Base-by-base conservation (phyloP, 2,888 invertebrate genomes). In the Andricus curvator region DNA sequence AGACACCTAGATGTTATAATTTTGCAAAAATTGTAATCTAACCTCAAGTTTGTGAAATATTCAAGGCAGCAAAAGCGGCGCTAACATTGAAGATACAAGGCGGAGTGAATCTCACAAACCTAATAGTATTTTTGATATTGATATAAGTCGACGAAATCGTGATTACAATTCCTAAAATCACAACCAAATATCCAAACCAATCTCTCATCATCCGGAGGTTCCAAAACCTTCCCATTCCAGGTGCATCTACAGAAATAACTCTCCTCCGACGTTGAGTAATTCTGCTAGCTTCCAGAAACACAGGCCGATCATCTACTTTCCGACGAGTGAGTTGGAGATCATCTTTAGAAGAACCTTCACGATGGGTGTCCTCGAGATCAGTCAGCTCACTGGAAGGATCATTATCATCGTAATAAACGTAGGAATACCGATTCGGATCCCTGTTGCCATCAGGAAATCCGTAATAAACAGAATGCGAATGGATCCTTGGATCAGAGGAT, bases 11-110 rank as follows among this genome's bases (percentile, higher is more conserved):
- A 15, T 17, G 17, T 33, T 51, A 70, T 6, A 51, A 11, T 13
- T 9, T 8, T 48, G 9, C 4, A 48, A 13, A 48, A 29, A 20
- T 70, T 29, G 1, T 22, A 17, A 56, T 51, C 6, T 4, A 44
- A 48, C 11, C 20, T 44, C n/a, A 74, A 20, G 74, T 74, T 74
- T 74, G 56, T 33, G 74, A 60, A 74, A 56, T 74, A 20, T 74
- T 74, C n/a, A 56, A 56, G n/a, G 74, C 11, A 33, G 56, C 4
- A 33, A 74, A 74, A 15, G 74, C 74, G 15, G 74, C 56, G 1
- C 94, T 94, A 0, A 95, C 93, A 88, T 96, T 96, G 56, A 95
- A 91, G 84, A 97, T 94, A 92, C 97, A 97, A 2, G 97, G 96
- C 41, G 96, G 95, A 65, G 95, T 94, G 86, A 96, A 96, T 62